Conservation (phyloP, 2,113 vertebrate species). For the Rissa tridactyla region DNA sequence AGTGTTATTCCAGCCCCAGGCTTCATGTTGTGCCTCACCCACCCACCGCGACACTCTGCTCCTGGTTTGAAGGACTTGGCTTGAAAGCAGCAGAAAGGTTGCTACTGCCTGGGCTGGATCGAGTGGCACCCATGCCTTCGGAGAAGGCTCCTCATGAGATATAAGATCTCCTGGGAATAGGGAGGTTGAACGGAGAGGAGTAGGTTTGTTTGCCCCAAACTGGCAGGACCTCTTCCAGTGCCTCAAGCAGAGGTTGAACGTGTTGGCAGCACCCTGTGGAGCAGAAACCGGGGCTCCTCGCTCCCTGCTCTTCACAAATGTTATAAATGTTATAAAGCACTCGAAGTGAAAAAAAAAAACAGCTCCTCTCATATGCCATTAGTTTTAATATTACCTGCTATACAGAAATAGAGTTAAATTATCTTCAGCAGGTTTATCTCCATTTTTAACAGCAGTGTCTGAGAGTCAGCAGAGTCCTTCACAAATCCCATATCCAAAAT, state of each 20-base stretch:
- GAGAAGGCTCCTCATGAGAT: background rate
- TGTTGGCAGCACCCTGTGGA: background rate
- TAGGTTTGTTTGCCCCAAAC: background rate
- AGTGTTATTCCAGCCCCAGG: background rate
- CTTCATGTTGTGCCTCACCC: background rate
- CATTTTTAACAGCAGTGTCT: constrained; percentile 12
- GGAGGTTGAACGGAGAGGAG: background rate
- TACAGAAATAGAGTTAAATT: constrained; percentile 8
- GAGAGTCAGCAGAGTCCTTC: background rate
- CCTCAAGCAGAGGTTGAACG: background rate
- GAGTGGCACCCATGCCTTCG: background rate
- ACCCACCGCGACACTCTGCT: background rate
- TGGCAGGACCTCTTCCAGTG: background rate
- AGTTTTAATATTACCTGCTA: constrained; percentile 2
- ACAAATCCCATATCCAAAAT: background rate
- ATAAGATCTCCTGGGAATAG: background rate
- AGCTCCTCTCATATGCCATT: background rate
- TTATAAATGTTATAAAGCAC: background rate
- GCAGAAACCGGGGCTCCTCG: background rate
- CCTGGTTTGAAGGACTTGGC: background rate
- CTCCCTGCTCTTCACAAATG: background rate
- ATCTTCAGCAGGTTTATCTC: constrained; percentile 1
- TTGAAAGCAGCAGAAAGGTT: background rate
- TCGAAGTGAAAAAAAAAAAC: background rate
- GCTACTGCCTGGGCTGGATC: background rate